A percentile compares a stretch with the other conserved stretches of the same genome.
Evolutionary conservation across 2,888 invertebrate genomes (phyloP).

Genomic region (Cryptocheilus praepositus): DNA sequence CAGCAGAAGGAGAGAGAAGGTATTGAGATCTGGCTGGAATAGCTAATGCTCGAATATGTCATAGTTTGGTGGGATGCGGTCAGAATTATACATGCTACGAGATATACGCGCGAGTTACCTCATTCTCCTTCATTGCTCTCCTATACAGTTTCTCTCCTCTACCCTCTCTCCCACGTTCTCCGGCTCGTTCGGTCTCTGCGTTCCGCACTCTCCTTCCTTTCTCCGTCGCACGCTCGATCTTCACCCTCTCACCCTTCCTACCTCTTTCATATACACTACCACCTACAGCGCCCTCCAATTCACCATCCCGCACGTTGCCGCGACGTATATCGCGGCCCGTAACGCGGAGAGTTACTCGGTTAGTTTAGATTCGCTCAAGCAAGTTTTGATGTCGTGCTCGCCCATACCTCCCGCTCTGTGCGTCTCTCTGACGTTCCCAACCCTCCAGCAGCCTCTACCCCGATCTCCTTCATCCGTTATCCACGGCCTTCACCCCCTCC

Average conservation of each 20-base stretch:
- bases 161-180: background rate
- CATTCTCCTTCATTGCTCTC: slow-evolving; percentile 45
- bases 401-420: slow-evolving; percentile 38
- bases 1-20: slow-evolving; percentile 37
- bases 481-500: slow-evolving; percentile 12
- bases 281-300: slow-evolving; percentile 36
- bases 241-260: slow-evolving; percentile 7
- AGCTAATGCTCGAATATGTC: slow-evolving; percentile 64
- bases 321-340: slow-evolving; percentile 54
- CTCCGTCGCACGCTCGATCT: slow-evolving; percentile 9
- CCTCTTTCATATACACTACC: slow-evolving; percentile 39
- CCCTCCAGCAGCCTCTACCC: slow-evolving; percentile 33
- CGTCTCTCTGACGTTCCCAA: slow-evolving; percentile 43
- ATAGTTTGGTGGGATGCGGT: slow-evolving; percentile 66
- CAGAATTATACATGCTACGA: slow-evolving; percentile 61
- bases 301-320: slow-evolving; percentile 35
- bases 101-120: slow-evolving; percentile 49
- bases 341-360: slow-evolving; percentile 67
- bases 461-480: slow-evolving; percentile 41
- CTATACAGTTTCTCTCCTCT: slow-evolving; percentile 25
- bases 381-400: slow-evolving; percentile 69
- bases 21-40: slow-evolving; percentile 61
- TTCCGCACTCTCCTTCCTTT: slow-evolving; percentile 9
- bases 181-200: slow-evolving; percentile 9
- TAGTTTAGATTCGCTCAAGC: slow-evolving; percentile 69